phyloP scores from a whole-genome alignment of 1,140 invertebrate genomes.

The Habropoda laboriosa region DNA sequence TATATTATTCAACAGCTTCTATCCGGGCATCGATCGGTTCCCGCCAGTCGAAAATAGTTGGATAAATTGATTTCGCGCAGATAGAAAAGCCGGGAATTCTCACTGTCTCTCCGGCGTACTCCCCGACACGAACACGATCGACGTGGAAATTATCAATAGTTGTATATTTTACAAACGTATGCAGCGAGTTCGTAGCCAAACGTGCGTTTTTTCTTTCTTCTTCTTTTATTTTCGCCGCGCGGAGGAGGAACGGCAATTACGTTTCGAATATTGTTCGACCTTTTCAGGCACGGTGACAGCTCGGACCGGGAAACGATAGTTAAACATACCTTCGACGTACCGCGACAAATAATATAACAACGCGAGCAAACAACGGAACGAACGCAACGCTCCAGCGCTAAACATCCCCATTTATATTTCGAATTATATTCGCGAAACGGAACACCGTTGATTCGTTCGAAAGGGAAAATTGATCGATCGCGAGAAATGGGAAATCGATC shows the following conservation, averaged over 20 bases:
- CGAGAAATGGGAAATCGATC: not conserved
- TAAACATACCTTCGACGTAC: constrained; percentile 14
- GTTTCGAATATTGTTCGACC: not conserved
- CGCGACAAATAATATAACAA: constrained; percentile 10
- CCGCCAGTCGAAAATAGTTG: not conserved
- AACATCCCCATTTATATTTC: constrained; percentile 41
- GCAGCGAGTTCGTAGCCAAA: not conserved
- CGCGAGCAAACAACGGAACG: too few relatives aligned
- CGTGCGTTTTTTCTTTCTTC: not conserved
- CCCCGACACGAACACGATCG: not conserved
- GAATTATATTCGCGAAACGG: constrained; percentile 28
- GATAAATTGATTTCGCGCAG: not conserved
- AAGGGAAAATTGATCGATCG: not conserved
- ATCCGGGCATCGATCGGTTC: not conserved
- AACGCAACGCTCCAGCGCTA: constrained; percentile 30
- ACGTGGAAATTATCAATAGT: not conserved
- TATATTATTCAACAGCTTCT: constrained; percentile 1
- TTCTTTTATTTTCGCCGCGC: too few relatives aligned
- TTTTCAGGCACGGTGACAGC: not conserved
- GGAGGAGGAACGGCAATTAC: not conserved
- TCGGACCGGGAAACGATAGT: not conserved
- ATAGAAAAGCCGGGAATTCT: not conserved
- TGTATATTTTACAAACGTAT: not conserved
- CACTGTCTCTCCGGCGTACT: not conserved
- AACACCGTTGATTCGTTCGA: not conserved